Evolutionary conservation across 2,113 vertebrate genomes (phyloP).

Genomic region (Peromyscus polionotus): DNA sequence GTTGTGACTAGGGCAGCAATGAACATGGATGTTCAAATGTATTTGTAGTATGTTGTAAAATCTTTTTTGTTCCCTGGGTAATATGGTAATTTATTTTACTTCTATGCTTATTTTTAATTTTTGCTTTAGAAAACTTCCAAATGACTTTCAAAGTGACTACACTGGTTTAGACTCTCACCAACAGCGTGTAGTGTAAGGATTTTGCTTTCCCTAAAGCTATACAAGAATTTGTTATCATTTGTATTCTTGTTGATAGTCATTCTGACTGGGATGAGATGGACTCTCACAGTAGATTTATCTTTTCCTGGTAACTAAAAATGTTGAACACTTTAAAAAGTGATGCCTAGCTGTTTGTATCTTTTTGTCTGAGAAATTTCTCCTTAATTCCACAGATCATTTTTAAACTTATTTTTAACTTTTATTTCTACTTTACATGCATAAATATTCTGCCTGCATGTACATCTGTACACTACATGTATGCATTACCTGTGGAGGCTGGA

Average conservation of each 20-base stretch:
- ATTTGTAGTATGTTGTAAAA: background rate
- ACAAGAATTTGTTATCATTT: background rate
- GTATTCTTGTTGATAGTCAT: background rate
- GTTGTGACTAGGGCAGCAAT: background rate
- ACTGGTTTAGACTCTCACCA: background rate
- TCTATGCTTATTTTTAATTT: background rate
- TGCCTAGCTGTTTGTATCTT: too few species aligned
- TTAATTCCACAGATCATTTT: background rate
- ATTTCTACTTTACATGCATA: background rate
- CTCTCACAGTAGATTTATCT: background rate
- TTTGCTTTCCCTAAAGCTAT: background rate
- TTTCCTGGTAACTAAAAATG: background rate
- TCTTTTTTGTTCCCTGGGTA: background rate
- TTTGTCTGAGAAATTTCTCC: background rate
- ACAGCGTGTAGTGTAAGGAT: rapidly evolving
- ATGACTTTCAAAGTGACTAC: background rate
- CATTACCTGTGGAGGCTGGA: background rate
- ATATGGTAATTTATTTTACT: background rate
- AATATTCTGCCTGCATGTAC: background rate
- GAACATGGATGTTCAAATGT: background rate
- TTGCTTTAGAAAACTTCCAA: background rate
- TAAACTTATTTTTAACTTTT: background rate
- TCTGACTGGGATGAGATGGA: background rate
- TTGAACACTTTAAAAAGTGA: background rate
- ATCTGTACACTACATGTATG: background rate